Evolutionary conservation across 2,797 vertebrate species (phyloP), one percentile per base, ranked within the genome.

Genomic region (Pseudochromis fuscus): DNA sequence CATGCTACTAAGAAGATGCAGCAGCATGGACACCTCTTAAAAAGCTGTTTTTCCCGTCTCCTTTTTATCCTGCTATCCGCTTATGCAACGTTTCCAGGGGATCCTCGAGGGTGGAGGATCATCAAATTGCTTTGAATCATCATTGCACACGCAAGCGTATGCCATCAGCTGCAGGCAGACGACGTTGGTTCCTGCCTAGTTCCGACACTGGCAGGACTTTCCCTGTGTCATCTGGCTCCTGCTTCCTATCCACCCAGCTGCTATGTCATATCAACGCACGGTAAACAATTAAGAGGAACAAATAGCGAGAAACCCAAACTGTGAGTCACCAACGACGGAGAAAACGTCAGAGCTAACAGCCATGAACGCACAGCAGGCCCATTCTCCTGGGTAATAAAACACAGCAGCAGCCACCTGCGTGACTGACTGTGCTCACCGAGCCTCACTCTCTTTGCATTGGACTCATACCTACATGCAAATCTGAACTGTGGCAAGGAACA

Each of bases 201-300:
- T 84, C 74, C 33, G 62, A 81, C 75, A 35, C 49, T 58, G 80
- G 79, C 84, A 73, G 77, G 79, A 83, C 85, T 85, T 79, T 85
- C 81, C 87, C 66, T 50, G 73, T 85, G 72, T 89, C 89, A 90
- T 84, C 82, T 87, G 75, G 83, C 88, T 88, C 70, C 69, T 18
- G 81, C 85, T 93, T 91, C 86, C 82, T 85, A 85, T 86, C 71
- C 63, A 53, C 75, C 85, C 88, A 84, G 90, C 91, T 91, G 90
- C 88, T 80, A 48, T 77, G 86, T 87, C 85, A 72, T 88, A 88
- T 89, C 80, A 83, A 51, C 38, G 33, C 83, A 81, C 72, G 65
- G 89, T 92, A 93, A 94, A 93, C 94, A 93, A 93, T 94, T 92
- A 93, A 91, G 90, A 91, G 90, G 94, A 94, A 94, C 93, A 94